Conservation (phyloP, 2,113 vertebrate species). For the Manacus vitellinus region DNA sequence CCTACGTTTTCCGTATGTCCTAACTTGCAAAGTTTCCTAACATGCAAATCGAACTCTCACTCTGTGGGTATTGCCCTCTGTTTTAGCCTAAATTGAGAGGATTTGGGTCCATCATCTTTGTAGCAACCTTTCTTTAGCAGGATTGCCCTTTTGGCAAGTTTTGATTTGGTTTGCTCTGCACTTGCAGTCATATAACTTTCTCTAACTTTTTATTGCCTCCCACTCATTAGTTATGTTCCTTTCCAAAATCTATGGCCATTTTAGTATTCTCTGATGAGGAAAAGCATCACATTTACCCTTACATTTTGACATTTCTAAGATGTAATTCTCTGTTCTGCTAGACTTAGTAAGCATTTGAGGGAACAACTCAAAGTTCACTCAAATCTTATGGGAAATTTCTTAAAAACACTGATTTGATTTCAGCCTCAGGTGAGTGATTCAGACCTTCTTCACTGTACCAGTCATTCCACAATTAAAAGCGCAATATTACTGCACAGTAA, state of each 20-base stretch:
- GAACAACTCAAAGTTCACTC: background rate
- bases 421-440: background rate
- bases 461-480: background rate
- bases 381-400: background rate
- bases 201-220: background rate
- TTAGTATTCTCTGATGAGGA: background rate
- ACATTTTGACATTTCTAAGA: background rate
- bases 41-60: background rate
- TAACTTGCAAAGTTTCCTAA: background rate
- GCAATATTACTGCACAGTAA: background rate
- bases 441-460: background rate
- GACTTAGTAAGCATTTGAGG: background rate
- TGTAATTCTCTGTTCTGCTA: background rate
- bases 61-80: background rate
- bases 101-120: background rate
- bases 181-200: background rate
- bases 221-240: background rate
- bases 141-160: background rate
- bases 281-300: background rate
- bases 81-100: background rate
- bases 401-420: background rate
- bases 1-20: background rate
- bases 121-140: background rate
- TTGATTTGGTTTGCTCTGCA: background rate
- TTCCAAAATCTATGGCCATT: background rate